These are phyloP conservation scores for Lagocephalus sceleratus DNA, from an alignment of 2,797 vertebrate genomes.

Conservation along the genomic window DNA sequence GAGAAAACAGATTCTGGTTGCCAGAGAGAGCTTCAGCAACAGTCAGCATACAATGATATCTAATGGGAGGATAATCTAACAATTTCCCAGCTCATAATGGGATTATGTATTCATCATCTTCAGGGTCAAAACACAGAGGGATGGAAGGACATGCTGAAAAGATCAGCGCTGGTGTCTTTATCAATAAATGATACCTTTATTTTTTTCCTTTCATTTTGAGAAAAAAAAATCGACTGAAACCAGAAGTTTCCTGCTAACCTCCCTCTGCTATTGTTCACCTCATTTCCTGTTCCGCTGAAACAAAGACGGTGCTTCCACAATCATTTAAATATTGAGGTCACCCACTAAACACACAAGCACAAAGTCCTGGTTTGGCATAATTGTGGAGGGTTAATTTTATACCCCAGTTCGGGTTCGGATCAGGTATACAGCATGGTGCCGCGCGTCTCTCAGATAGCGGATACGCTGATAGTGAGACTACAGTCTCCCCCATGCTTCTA, in stretches of 20 bases:
- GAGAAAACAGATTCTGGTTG: neutral
- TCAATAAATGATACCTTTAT: neutral
- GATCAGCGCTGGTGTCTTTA: neutral
- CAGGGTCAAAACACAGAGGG: too few relatives aligned
- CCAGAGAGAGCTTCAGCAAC: too few relatives aligned
- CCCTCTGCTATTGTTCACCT: slow-evolving; percentile 2
- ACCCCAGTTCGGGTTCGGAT: slow-evolving; percentile 10
- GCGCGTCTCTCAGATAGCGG: neutral
- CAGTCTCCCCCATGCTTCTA: slow-evolving; percentile 9
- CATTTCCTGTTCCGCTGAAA: slow-evolving; percentile 5
- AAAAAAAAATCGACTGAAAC: neutral
- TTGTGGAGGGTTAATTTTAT: slow-evolving; percentile 2
- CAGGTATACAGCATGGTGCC: slow-evolving; percentile 9
- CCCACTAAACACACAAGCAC: neutral
- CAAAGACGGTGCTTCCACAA: neutral
- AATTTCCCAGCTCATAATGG: too few relatives aligned
- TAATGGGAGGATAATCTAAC: too few relatives aligned
- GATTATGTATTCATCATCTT: too few relatives aligned
- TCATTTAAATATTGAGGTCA: neutral
- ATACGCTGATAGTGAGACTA: slow-evolving; percentile 23
- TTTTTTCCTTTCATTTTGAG: slow-evolving; percentile 3
- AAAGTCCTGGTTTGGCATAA: neutral
- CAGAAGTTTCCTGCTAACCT: neutral
- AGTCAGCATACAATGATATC: too few relatives aligned
- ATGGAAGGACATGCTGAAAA: too few relatives aligned